Evolutionary conservation across 2,888 invertebrate species (phyloP).

Genomic region (Siphonodentalium dalli): DNA sequence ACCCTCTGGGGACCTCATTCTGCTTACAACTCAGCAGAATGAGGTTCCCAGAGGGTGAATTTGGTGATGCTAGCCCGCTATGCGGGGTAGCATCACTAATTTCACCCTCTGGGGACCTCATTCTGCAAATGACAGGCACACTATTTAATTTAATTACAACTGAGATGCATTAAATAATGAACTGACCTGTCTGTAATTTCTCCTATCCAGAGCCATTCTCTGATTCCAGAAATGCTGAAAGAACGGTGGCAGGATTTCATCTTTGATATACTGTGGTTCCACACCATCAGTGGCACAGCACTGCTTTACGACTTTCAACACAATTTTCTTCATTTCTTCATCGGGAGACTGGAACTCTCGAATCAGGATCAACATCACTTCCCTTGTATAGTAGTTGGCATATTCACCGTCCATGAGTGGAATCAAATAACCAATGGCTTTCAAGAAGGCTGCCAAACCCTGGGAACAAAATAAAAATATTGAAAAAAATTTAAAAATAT

Average conservation of each 20-base stretch:
- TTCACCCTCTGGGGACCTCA: too few species aligned
- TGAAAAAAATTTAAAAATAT: too few species aligned
- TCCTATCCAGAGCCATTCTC: slow-evolving; percentile 96
- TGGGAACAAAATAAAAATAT: slow-evolving; percentile 63
- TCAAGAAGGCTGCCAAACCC: slow-evolving; percentile 98
- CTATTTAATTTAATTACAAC: too few species aligned
- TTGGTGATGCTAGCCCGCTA: too few species aligned
- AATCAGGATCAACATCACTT: slow-evolving; percentile 98
- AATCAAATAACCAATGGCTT: slow-evolving; percentile 98
- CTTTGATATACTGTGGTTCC: slow-evolving; percentile 98
- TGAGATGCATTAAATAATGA: too few species aligned
- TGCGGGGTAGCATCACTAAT: too few species aligned
- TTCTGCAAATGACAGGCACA: too few species aligned
- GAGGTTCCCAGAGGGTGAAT: too few species aligned
- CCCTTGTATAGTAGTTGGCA: slow-evolving; percentile 98
- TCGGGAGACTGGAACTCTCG: slow-evolving; percentile 99
- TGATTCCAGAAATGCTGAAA: slow-evolving; percentile 99
- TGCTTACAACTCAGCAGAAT: too few species aligned
- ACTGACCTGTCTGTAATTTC: slow-evolving; percentile 88
- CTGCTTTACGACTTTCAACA: slow-evolving; percentile 98
- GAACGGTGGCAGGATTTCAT: slow-evolving; percentile 97
- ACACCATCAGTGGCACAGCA: slow-evolving; percentile 99
- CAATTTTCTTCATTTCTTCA: slow-evolving; percentile 99
- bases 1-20: too few species aligned
- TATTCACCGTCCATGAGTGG: slow-evolving; percentile 99